These are phyloP conservation scores for Lochmaea crataegi DNA, from an alignment of 2,888 invertebrate genomes.

Conservation along the genomic window DNA sequence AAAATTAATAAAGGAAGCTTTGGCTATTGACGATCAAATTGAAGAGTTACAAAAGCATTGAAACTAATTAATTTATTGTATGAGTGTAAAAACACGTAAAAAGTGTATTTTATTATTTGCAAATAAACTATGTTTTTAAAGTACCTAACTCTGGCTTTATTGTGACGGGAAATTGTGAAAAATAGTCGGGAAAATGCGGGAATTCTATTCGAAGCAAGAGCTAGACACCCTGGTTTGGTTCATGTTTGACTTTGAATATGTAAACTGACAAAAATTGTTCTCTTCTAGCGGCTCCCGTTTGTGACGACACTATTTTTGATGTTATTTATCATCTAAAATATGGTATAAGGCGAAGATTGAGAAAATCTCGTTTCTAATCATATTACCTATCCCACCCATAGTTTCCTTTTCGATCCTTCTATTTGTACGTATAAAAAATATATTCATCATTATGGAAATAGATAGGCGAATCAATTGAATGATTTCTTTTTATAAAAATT, in stretches of 20 bases:
- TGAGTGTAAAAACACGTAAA: too few species aligned
- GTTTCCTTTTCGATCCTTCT: neutral
- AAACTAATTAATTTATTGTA: too few species aligned
- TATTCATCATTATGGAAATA: neutral
- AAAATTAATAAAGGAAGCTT: too few species aligned
- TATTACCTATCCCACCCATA: neutral
- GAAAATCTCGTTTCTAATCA: neutral
- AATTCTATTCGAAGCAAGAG: too few species aligned
- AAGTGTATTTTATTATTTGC: too few species aligned
- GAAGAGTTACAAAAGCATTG: too few species aligned
- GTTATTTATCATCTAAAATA: constrained; percentile 10
- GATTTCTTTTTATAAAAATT: neutral
- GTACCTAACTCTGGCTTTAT: too few species aligned
- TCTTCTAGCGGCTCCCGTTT: constrained; percentile 24
- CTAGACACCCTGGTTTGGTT: too few species aligned
- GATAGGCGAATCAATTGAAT: neutral
- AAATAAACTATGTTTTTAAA: too few species aligned
- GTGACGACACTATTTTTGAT: constrained; percentile 19
- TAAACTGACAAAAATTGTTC: constrained; percentile 8
- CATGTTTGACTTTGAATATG: neutral
- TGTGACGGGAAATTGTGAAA: too few species aligned
- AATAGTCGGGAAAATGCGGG: too few species aligned
- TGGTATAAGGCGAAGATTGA: neutral
- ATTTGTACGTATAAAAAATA: neutral
- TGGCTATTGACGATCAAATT: too few species aligned